These are phyloP conservation scores for Troilus luridus DNA, from an alignment of 2,888 invertebrate genomes.

Conservation along the genomic window DNA sequence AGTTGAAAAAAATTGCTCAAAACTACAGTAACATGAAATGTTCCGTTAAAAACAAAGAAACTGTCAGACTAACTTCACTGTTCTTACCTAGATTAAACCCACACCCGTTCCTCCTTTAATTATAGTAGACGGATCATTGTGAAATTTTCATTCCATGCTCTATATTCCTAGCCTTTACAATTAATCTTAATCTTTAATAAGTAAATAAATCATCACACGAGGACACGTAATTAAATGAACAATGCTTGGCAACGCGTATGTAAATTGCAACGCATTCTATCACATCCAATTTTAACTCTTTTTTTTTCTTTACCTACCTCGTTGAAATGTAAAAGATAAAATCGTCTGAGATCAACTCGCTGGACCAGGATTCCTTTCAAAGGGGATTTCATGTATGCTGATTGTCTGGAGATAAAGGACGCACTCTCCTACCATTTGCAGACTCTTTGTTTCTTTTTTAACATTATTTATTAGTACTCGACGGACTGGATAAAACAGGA, in stretches of 20 bases:
- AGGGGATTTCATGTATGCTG: slow-evolving; percentile 38
- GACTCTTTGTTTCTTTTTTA: background rate
- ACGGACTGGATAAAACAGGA: background rate
- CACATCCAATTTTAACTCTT: background rate
- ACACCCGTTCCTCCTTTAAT: too few species aligned
- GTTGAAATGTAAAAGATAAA: slow-evolving; percentile 29
- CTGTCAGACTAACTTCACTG: too few species aligned
- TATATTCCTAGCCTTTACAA: background rate
- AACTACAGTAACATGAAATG: too few species aligned
- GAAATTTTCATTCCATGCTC: background rate
- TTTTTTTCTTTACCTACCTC: background rate
- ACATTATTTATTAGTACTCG: slow-evolving; percentile 21
- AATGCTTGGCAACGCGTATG: slow-evolving; percentile 2
- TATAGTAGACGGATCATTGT: too few species aligned
- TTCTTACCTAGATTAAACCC: too few species aligned
- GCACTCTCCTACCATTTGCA: slow-evolving; percentile 11
- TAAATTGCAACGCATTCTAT: slow-evolving; percentile 8
- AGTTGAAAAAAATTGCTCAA: too few species aligned
- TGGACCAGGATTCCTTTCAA: slow-evolving; percentile 27
- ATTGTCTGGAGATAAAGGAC: slow-evolving; percentile 29
- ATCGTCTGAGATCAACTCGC: slow-evolving; percentile 14
- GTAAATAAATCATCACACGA: background rate
- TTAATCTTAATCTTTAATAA: background rate
- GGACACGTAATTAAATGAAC: background rate
- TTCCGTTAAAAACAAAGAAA: too few species aligned